Evolutionary conservation across 2,888 invertebrate species (phyloP), one percentile per base, ranked within the genome.

Genomic region (Morpho achilles): DNA sequence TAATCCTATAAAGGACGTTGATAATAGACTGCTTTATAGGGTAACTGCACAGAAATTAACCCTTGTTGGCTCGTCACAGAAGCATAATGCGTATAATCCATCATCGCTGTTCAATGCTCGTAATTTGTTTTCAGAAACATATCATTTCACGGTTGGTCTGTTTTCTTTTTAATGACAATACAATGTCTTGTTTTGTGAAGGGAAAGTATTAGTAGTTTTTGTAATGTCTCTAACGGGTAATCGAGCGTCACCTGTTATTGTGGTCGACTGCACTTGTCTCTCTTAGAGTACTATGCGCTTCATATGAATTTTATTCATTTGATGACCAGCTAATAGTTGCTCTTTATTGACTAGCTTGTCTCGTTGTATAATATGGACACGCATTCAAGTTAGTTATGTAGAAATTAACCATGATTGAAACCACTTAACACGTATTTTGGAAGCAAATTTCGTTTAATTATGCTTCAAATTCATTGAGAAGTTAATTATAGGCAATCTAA

Each of bases 41-140:
- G 59, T 62, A 58, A 62, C 59, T 51, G 61, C 49, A 56, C 42
- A 60, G 63, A 69, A 69, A 73, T 72, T 73, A 65, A 70, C 71
- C 74, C 73, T 70, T 62, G 66, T 59, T 63, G 58, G 61, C 50
- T 63, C 60, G 60, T 64, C 61, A 69, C 66, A 67, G 69, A 67
- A 67, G 67, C 64, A 65, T 69, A 70, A 74, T 70, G 70, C 64
- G 49, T 69, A 66, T 75, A 74, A 78, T 80, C 75, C 76, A 75
- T 78, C 76, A 76, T 50, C 61, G 62, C 56, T 66, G 70, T 69
- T 75, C 70, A 74, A 76, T 71, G 72, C 70, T 68, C 70, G 71
- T 79, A 75, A 80, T 80, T 78, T 76, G 73, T 77, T 79, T 76
- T 72, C 69, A 65, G 70, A 71, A 79, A 81, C 76, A 74, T 76